Base-by-base conservation (phyloP, 1,140 invertebrate species). In the Sinella curviseta region DNA sequence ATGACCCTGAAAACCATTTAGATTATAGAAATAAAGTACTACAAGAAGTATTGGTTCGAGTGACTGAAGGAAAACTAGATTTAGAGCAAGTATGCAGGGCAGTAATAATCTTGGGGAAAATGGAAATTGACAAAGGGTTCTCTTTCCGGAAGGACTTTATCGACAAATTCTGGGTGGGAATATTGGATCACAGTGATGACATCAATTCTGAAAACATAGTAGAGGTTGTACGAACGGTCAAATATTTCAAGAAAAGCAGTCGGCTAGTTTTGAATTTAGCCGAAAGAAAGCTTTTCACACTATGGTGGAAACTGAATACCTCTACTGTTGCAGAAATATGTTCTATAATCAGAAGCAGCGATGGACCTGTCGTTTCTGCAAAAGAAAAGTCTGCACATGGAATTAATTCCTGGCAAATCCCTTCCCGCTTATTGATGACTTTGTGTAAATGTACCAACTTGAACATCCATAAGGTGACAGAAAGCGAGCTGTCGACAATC, bases 141-240 rank as follows among this genome's bases (percentile, higher is more conserved):
- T 89, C 85, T 84, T 85, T 73, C 86, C 89, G 35, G 86, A 86
- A 17, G 87, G 82, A 31, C 80, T 86, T 82, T 70, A 79, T 92
- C 73, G 91, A 93, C 80, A 90, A 90, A 84, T 83, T 93, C n/a
- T 94, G 92, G 92, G 86, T 90, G 81, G 92, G 91, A 34, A 89
- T 94, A 76, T 86, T 89, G 36, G 88, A 89, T 12, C 89, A 88
- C 78, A 88, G 91, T 78, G 84, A 87, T 26, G 88, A 91, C 20
- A 91, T 93, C 24, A 87, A 89, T 85, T 88, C 88, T 78, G 84
- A 86, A 16, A 91, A 91, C 86, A 87, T 93, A 74, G 85, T 89
- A 1, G 81, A 88, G 34, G 85, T 92, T 31, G 92, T 91, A 82
- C 86, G 86, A 81, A 87, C 90, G 57, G 83, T 93, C 35, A 88